Evolutionary conservation across 2,797 vertebrate genomes (phyloP), one percentile per base, ranked within the genome.

Genomic region (Lates japonicus): DNA sequence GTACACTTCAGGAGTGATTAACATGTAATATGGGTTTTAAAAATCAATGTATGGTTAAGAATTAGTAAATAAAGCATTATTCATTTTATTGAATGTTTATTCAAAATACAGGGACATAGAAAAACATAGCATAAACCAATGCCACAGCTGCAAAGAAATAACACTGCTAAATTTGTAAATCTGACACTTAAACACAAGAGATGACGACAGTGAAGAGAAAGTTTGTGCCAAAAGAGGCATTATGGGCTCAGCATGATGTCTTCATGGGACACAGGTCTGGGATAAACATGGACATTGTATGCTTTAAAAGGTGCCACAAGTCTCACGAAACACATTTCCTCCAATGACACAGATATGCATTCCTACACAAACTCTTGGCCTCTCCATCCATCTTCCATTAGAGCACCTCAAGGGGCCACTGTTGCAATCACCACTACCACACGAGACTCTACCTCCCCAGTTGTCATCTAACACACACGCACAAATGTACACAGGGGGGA

Each of bases 321-420:
- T 90, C 87, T 89, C 86, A 91, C 64, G 20, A 88, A 94, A 62
- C 52, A 85, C 0, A 74, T 85, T 92, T 92, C 84, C 83, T 82
- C 74, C 78, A 77, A 80, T 82, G 84, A 90, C 70, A 85, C 41
- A 70, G 61, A 29, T 12, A 9, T 44, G 13, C 80, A 88, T 83
- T 86, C 83, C 70, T 59, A 57, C 81, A 60, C 65, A 67, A 64
- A 77, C 70, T 35, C 33, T 33, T 55, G 74, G 67, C 78, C 76
- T 84, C 80, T 72, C 83, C 83, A 72, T 86, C 71, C 66, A 83
- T 76, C 79, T 83, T 83, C 75, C 66, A 82, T 90, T 77, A 78
- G 77, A 76, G 61, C 59, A 57, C 59, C 84, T 76, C 48, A 39
- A 87, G 83, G 78, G 87, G 80, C 88, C 58, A 31, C 73, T 29